Evolutionary conservation across 2,113 vertebrate species (phyloP).

Genomic region (Catharus bicknelli): DNA sequence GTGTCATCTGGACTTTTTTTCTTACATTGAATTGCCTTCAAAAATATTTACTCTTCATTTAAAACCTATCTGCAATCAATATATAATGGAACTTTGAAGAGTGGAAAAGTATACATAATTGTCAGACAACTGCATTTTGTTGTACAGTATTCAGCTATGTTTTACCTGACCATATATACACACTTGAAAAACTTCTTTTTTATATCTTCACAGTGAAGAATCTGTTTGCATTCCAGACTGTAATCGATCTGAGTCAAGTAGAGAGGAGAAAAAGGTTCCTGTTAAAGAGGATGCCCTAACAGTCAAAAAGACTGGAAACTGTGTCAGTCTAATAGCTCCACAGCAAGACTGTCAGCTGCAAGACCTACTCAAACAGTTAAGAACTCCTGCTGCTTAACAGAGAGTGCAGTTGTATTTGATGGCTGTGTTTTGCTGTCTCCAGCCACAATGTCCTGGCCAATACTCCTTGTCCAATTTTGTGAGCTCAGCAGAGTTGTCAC

Average conservation of each 20-base stretch:
- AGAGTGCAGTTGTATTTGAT: conserved; percentile 29
- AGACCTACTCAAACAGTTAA: conserved; percentile 62
- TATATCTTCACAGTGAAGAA: conserved; percentile 58
- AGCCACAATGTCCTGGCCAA: conserved; percentile 39
- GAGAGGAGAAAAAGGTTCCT: conserved; percentile 56
- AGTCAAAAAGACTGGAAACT: conserved; percentile 59
- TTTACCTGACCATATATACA: conserved; percentile 9
- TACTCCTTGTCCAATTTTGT: background rate
- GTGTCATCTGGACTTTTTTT: background rate
- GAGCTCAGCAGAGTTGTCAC: background rate
- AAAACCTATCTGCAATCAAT: background rate
- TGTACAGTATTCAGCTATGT: conserved; percentile 12
- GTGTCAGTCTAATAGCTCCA: conserved; percentile 52
- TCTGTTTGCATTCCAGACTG: conserved; percentile 62
- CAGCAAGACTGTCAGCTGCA: conserved; percentile 50
- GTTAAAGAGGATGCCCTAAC: conserved; percentile 53
- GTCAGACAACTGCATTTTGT: conserved; percentile 9
- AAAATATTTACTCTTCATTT: background rate
- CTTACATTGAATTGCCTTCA: background rate
- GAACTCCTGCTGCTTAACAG: conserved; percentile 45
- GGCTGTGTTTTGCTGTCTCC: conserved; percentile 55
- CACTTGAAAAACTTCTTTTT: conserved; percentile 40
- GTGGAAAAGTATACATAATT: conserved; percentile 4
- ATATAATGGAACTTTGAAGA: background rate
- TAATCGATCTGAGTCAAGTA: conserved; percentile 62